Evolutionary conservation across 92 coral and sea anemone species (phyloP), one percentile per base, ranked within the genome.

Genomic region (Palythoa grandiflora): DNA sequence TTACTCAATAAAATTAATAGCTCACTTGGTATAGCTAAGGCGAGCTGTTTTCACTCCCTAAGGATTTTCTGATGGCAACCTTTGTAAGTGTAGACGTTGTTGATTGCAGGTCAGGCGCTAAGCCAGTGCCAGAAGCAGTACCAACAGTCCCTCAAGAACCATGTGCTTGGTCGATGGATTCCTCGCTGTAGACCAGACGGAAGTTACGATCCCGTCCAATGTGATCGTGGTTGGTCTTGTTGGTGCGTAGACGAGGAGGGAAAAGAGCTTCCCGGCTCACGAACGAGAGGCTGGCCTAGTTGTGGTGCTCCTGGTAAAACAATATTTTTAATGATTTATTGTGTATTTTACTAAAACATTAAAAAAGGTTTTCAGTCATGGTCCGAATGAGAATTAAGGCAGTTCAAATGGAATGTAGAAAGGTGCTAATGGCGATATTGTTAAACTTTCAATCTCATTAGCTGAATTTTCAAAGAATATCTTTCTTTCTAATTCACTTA

Each of bases 211-310:
- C 96, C 99, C 9, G 91, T 97, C 38, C 99, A 97, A 75, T 97
- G 99, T 75, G 93, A 94, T 84, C 93, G 92, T 71, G 96, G 95
- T 10, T 96, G 98, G 93, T 77, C 87, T 85, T 97, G 99, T 74
- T 97, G 99, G 99, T 97, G 99, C 75, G 99, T 97, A 28, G 96
- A 92, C 63, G 96, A 93, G 68, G 93, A 93, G 75, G 99, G 99
- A 39, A 89, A 92, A 73, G 99, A 97, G 83, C 78, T 97, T 6
- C 91, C 89, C 57, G 94, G 96, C 77, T 90, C 97, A 9, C 81
- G 95, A 53, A 91, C 80, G 71, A 91, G 85, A 79, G 99, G 98
- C 13, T 95, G 96, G 94, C 97, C 98, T 5, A 93, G 88, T 54
- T 97, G 99, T 88, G 97, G 98, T 44, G 93, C 60, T 52, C 84